Percentiles rank a stretch among this genome's conserved stretches.
Conservation (phyloP, 1,140 invertebrate genomes). For the Diplogasteroides magnus region DNA sequence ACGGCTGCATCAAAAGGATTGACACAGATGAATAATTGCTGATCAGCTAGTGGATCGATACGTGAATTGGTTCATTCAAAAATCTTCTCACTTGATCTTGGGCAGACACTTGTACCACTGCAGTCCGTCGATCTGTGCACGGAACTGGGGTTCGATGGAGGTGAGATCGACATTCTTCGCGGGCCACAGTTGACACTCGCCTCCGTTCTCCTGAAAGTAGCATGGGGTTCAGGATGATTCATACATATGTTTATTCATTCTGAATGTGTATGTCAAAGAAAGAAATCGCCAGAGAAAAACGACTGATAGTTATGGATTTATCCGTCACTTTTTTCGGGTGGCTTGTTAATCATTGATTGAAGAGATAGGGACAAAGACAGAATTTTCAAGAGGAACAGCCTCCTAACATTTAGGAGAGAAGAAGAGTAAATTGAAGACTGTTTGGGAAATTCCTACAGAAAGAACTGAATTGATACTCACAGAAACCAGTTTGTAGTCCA, state of each 20-base stretch:
- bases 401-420: not conserved
- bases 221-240: too few relatives aligned
- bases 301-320: not conserved
- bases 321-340: not conserved
- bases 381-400: not conserved
- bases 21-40: slow-evolving; percentile 13
- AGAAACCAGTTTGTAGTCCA: slow-evolving; percentile 54
- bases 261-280: too few relatives aligned
- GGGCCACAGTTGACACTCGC: slow-evolving; percentile 52
- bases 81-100: slow-evolving; percentile 34
- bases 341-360: not conserved
- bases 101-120: slow-evolving; percentile 48
- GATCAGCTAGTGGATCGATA: not conserved
- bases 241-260: too few relatives aligned
- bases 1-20: too few relatives aligned
- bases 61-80: not conserved
- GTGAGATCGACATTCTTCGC: slow-evolving; percentile 40
- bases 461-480: too few relatives aligned
- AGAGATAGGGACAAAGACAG: not conserved
- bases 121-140: slow-evolving; percentile 41
- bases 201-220: slow-evolving; percentile 37
- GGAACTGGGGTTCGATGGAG: slow-evolving; percentile 46
- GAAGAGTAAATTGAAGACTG: too few relatives aligned
- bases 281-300: too few relatives aligned
- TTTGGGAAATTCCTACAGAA: too few relatives aligned